These are phyloP conservation scores for Rostratula benghalensis DNA, from an alignment of 2,113 vertebrate genomes.

Conservation along the genomic window DNA sequence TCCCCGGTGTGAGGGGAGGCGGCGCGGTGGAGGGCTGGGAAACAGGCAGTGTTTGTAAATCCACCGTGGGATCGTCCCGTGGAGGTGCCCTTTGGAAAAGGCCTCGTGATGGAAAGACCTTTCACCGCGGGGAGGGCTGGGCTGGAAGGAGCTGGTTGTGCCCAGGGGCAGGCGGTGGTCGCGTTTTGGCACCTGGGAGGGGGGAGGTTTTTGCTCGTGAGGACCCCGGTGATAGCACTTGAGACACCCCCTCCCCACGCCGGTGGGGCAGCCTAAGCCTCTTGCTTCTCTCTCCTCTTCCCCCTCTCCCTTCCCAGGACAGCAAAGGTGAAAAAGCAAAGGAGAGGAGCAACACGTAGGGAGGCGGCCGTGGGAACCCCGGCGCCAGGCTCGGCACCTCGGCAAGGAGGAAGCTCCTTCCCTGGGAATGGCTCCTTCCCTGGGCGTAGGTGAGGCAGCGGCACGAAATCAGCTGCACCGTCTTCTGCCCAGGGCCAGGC, in stretches of 20 bases:
- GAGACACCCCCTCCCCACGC: not conserved
- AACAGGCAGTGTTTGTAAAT: fast-evolving
- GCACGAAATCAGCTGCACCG: not conserved
- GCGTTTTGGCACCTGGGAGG: not conserved
- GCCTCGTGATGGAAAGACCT: not conserved
- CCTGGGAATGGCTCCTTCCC: constrained; percentile 36
- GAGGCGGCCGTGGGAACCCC: not conserved
- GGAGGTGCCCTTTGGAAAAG: not conserved
- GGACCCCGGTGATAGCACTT: not conserved
- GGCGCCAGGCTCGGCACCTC: not conserved
- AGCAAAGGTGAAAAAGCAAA: constrained; percentile 70
- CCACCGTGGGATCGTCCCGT: fast-evolving
- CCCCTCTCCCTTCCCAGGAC: constrained; percentile 27
- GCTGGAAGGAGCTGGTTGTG: not conserved
- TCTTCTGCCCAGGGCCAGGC: constrained; percentile 20
- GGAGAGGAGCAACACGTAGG: constrained; percentile 68
- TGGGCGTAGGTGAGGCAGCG: not conserved
- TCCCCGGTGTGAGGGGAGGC: not conserved
- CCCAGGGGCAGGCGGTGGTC: fast-evolving
- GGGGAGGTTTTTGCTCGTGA: not conserved
- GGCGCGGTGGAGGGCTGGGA: not conserved
- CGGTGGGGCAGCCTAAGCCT: not conserved
- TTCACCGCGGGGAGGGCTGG: not conserved
- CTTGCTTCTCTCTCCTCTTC: not conserved
- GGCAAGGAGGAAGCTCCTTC: constrained; percentile 20